Percentiles rank a stretch among this genome's conserved stretches.
These are phyloP conservation scores for Elephantulus edwardii DNA, from an alignment of 2,113 vertebrate species.

Conservation along the genomic window DNA sequence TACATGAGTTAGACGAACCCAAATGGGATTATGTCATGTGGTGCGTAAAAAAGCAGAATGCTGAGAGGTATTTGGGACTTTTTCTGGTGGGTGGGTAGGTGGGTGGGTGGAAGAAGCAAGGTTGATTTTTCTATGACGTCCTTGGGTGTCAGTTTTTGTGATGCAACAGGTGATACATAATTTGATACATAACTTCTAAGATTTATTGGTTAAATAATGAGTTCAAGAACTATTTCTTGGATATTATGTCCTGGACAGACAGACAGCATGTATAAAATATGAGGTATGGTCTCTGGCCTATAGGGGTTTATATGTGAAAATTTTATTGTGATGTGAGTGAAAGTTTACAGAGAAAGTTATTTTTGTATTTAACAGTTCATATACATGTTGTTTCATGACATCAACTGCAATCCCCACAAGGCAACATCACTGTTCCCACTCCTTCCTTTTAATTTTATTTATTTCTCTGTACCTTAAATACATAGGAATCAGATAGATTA, in stretches of 20 bases:
- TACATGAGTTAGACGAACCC: constrained; percentile 80
- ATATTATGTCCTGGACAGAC: neutral
- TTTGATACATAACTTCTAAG: neutral
- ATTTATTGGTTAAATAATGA: constrained; percentile 11
- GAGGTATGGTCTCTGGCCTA: neutral
- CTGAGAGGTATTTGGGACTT: constrained; percentile 67
- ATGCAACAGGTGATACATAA: constrained; percentile 48
- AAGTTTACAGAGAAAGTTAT: too few relatives aligned
- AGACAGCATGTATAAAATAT: neutral
- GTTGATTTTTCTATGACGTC: constrained; percentile 37
- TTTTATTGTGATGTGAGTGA: too few relatives aligned
- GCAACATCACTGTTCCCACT: too few relatives aligned
- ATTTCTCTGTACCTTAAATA: too few relatives aligned
- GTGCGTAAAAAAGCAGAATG: constrained; percentile 76
- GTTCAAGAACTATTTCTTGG: constrained; percentile 36
- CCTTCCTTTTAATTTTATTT: too few relatives aligned
- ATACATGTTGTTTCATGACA: too few relatives aligned
- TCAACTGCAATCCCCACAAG: too few relatives aligned
- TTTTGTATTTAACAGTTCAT: too few relatives aligned
- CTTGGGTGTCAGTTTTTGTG: constrained; percentile 20
- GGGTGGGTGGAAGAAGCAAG: neutral
- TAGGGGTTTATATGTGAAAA: constrained; percentile 38
- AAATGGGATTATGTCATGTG: constrained; percentile 81
- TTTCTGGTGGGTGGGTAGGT: constrained; percentile 22
- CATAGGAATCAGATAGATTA: too few relatives aligned